Base-by-base conservation (phyloP, 2,113 vertebrate species). In the Xerus inauris region DNA sequence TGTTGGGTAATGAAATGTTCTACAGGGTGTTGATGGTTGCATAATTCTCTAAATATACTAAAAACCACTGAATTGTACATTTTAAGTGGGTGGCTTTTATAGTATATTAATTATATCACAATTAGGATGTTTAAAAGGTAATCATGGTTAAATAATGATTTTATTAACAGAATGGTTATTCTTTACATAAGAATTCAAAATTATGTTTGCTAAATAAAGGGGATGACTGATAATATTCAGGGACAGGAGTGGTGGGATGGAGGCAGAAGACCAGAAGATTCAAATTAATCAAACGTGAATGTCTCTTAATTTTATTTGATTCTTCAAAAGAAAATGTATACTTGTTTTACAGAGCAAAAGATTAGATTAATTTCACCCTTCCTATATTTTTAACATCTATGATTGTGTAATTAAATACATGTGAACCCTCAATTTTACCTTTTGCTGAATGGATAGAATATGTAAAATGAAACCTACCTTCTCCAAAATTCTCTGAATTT, bases 261-360 rank as follows among this genome's bases (percentile, higher is more conserved):
- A 2, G 19, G 17, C 32, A 80, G 54, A 88, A 67, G 4, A 79
- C 5, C 32, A 54, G 67, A 85, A 65, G 17, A 94, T 64, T 59
- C 87, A 38, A 89, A 94, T 59, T 40, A 82, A 26, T 59, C 1
- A 13, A 96, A 97, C 95, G 93, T 96, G 93, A 97, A 97, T 97
- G 72, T 80, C 13, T 91, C 95, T 97, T 92, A 64, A 42, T 76
- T 98, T 97, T 97, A 98, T 97, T 98, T 92, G 96, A 98, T 80
- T 71, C 19, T 87, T 92, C 67, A 91, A 67, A 94, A 80, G 51
- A 40, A 95, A 95, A 81, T 49, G 62, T n/a, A 94, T 47, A 47
- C 92, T 86, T 95, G 94, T 96, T 79, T 3, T 95, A 88, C 40
- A 42, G 35, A 94, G 84, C 71, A 83, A 83, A 62, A 20, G 26